Percentiles rank a stretch among this genome's conserved stretches.
Evolutionary conservation across 2,888 invertebrate genomes (phyloP).

Genomic region (Phalangium opilio): DNA sequence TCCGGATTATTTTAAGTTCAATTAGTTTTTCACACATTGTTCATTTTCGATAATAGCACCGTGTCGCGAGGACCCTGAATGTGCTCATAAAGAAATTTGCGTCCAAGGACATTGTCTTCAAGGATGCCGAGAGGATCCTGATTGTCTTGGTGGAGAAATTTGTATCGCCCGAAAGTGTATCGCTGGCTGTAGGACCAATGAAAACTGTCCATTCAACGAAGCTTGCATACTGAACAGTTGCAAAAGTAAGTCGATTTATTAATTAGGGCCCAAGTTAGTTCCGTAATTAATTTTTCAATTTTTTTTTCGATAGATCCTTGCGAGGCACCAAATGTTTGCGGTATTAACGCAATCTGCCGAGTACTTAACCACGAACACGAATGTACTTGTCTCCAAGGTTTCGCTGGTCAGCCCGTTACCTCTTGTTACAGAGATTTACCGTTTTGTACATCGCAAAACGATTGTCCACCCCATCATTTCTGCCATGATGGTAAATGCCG

Average conservation of each 20-base stretch:
- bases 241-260: conserved; percentile 38
- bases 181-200: conserved; percentile 50
- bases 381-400: conserved; percentile 54
- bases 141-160: conserved; percentile 68
- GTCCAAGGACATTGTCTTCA: conserved; percentile 37
- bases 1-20: too few relatives aligned
- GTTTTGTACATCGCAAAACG: conserved; percentile 24
- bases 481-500: conserved; percentile 26
- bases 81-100: conserved; percentile 19
- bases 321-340: conserved; percentile 46
- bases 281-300: conserved; percentile 1
- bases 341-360: conserved; percentile 51
- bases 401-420: conserved; percentile 52
- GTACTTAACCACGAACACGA: conserved; percentile 48
- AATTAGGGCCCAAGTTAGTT: too few relatives aligned
- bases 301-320: conserved; percentile 49
- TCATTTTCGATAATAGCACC: conserved; percentile 16
- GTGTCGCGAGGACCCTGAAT: conserved; percentile 19
- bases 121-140: conserved; percentile 60
- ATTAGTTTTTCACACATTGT: too few relatives aligned
- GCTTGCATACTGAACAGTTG: conserved; percentile 64
- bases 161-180: conserved; percentile 66
- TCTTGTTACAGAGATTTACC: conserved; percentile 6
- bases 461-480: conserved; percentile 24
- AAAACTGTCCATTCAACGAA: conserved; percentile 50